Conservation (phyloP, 2,113 vertebrate genomes). For the Syngnathus floridae region DNA sequence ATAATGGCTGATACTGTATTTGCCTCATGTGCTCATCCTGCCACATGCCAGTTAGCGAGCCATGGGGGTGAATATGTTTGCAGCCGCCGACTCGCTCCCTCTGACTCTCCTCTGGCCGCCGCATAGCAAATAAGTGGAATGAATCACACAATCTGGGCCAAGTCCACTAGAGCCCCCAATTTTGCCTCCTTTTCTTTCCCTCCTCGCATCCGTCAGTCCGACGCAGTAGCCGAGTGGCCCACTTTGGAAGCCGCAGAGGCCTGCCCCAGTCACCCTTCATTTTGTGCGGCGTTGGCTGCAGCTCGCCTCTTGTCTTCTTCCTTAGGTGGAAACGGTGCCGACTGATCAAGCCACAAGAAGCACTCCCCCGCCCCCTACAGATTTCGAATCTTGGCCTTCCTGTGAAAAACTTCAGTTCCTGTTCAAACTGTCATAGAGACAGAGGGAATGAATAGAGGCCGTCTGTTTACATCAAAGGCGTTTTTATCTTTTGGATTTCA, state of each 20-base stretch:
- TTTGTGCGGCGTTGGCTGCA: constrained; percentile 1
- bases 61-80: neutral
- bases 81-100: constrained; percentile 9
- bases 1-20: too few species aligned
- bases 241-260: constrained; percentile 54
- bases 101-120: constrained; percentile 48
- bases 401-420: neutral
- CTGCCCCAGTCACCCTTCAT: constrained; percentile 45
- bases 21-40: too few species aligned
- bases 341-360: too few species aligned
- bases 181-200: constrained; percentile 50
- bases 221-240: constrained; percentile 46
- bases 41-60: neutral
- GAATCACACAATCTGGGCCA: constrained; percentile 70
- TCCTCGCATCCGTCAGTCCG: constrained; percentile 50
- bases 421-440: neutral
- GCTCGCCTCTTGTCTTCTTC: too few species aligned
- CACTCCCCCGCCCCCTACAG: too few species aligned
- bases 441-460: neutral
- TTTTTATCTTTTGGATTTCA: constrained; percentile 31
- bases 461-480: constrained; percentile 1
- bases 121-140: constrained; percentile 67
- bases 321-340: too few species aligned
- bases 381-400: too few species aligned
- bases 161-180: constrained; percentile 55